Percentiles rank a stretch among this genome's conserved stretches.
phyloP scores from a whole-genome alignment of 2,797 vertebrate species.

The Anolis apletophallus region DNA sequence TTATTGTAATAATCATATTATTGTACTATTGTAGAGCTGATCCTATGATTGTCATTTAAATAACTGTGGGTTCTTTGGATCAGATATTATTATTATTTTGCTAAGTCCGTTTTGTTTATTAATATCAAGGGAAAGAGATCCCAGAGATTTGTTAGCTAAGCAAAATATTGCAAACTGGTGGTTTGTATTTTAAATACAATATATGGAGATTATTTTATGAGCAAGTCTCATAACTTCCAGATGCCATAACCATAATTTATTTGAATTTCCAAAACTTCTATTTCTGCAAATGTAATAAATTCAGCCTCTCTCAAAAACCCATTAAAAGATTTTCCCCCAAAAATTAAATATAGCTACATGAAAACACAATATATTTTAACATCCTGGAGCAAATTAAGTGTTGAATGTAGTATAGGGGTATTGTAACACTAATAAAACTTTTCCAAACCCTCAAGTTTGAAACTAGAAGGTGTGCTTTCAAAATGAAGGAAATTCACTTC shows the following conservation, averaged over 20 bases:
- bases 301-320: slow-evolving; percentile 58
- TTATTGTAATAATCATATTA: too few species aligned
- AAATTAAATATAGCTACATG: slow-evolving; percentile 2
- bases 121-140: slow-evolving; percentile 71
- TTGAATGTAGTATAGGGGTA: slow-evolving; percentile 33
- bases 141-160: slow-evolving; percentile 63
- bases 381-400: slow-evolving; percentile 46
- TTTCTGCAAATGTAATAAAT: slow-evolving; percentile 66
- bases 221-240: slow-evolving; percentile 61
- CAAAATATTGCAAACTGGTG: slow-evolving; percentile 51
- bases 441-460: not conserved
- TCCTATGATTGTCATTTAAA: not conserved
- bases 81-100: slow-evolving; percentile 61
- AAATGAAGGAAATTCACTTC: slow-evolving; percentile 2
- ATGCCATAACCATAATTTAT: slow-evolving; percentile 57
- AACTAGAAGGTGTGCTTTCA: not conserved
- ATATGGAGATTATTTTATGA: slow-evolving; percentile 68
- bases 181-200: slow-evolving; percentile 63
- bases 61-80: slow-evolving; percentile 35
- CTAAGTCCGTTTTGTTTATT: slow-evolving; percentile 69
- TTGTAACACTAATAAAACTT: not conserved
- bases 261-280: slow-evolving; percentile 61
- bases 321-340: slow-evolving; percentile 12
- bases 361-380: slow-evolving; percentile 52
- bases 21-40: not conserved